phyloP scores from a whole-genome alignment of 2,113 vertebrate genomes.

The Pelobates fuscus region DNA sequence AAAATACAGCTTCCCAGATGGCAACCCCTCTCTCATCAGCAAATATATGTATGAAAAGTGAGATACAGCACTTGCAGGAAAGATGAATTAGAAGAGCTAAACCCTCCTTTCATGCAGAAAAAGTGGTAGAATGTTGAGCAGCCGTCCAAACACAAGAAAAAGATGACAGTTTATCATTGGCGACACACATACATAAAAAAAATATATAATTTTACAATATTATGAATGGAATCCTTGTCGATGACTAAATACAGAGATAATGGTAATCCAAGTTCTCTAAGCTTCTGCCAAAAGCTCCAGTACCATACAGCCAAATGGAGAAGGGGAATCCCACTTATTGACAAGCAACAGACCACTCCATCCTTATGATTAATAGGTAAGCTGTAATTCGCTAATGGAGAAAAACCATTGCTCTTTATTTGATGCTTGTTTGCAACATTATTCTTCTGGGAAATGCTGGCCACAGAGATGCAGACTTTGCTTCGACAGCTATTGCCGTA shows the following conservation, averaged over 20 bases:
- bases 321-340: conserved; percentile 24
- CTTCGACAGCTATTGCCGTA: neutral
- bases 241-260: neutral
- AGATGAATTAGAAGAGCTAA: too few relatives aligned
- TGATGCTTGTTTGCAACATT: conserved; percentile 24
- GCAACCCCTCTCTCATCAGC: too few relatives aligned
- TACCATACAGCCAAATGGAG: neutral
- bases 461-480: neutral
- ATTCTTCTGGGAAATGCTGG: conserved; percentile 20
- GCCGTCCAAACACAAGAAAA: too few relatives aligned
- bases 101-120: too few relatives aligned
- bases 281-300: neutral
- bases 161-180: too few relatives aligned
- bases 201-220: too few relatives aligned
- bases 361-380: conserved; percentile 35
- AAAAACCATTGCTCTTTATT: conserved; percentile 33
- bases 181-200: too few relatives aligned
- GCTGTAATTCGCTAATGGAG: conserved; percentile 29
- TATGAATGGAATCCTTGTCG: too few relatives aligned
- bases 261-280: neutral
- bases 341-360: conserved; percentile 16
- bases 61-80: too few relatives aligned
- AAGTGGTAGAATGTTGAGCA: too few relatives aligned
- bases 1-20: too few relatives aligned
- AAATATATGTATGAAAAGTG: too few relatives aligned